Percentiles rank a stretch among this genome's conserved stretches.
Evolutionary conservation across 2,113 vertebrate species (phyloP).

Genomic region (Oxyura jamaicensis): DNA sequence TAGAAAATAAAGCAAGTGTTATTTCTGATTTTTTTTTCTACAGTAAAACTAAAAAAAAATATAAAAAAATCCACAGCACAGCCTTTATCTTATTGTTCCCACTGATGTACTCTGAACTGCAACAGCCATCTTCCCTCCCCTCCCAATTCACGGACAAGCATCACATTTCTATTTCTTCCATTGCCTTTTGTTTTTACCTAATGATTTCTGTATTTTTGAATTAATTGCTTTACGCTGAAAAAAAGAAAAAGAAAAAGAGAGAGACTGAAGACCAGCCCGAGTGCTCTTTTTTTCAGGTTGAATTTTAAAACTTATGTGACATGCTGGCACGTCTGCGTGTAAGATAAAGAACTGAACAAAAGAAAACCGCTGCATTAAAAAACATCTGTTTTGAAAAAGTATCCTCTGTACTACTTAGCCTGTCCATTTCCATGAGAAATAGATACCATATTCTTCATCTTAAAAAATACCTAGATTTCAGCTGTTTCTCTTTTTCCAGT

Average conservation of each 20-base stretch:
- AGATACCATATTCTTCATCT: neutral
- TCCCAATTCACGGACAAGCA: neutral
- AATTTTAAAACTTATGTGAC: neutral
- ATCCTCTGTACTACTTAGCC: neutral
- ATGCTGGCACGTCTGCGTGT: neutral
- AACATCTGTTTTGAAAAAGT: neutral
- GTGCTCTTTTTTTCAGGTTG: neutral
- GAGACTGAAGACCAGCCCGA: neutral
- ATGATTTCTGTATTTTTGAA: neutral
- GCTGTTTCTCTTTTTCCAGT: neutral
- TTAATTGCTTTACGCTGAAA: neutral
- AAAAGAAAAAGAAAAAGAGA: neutral
- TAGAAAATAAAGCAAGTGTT: neutral
- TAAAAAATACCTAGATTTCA: neutral
- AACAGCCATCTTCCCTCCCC: neutral
- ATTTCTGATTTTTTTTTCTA: neutral
- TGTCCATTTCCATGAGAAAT: neutral
- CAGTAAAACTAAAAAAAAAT: neutral
- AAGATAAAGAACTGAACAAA: neutral
- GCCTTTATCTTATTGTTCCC: neutral
- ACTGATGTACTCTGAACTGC: neutral
- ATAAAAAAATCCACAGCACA: neutral
- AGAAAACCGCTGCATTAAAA: neutral
- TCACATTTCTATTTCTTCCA: neutral
- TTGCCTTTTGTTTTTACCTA: neutral